These are phyloP conservation scores for Coranthus polyacanthus DNA, from an alignment of 2,797 vertebrate genomes.

Conservation along the genomic window DNA sequence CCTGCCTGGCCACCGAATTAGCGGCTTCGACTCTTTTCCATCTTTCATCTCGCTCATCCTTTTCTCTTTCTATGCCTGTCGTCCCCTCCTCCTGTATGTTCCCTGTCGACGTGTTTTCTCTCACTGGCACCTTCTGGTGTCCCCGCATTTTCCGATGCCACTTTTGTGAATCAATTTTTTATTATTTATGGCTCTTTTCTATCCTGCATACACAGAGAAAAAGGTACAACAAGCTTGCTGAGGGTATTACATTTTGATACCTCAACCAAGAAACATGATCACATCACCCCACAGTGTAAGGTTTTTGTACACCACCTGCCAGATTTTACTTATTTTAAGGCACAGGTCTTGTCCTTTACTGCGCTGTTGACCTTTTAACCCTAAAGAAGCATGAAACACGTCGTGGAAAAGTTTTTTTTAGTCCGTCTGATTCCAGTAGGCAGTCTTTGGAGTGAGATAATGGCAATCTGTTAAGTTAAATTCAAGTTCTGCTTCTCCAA, in stretches of 20 bases:
- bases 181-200: constrained; percentile 23
- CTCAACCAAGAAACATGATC: constrained; percentile 44
- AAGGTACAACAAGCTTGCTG: constrained; percentile 9
- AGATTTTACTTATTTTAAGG: background rate
- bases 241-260: constrained; percentile 40
- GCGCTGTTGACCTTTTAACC: constrained; percentile 25
- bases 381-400: background rate
- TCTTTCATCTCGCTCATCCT: constrained; percentile 63
- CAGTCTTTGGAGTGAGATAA: constrained; percentile 9
- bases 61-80: constrained; percentile 41
- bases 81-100: constrained; percentile 34
- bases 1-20: constrained; percentile 70
- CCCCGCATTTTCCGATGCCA: background rate
- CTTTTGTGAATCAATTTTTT: constrained; percentile 23
- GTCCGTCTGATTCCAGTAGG: background rate
- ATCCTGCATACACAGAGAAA: constrained; percentile 14
- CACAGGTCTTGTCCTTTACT: background rate
- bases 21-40: constrained; percentile 50
- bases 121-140: constrained; percentile 22
- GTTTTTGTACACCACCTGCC: constrained; percentile 6
- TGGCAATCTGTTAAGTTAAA: constrained; percentile 4
- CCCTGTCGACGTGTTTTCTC: constrained; percentile 18
- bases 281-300: constrained; percentile 15
- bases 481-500: constrained; percentile 2
- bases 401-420: background rate